Evolutionary conservation across 2,113 vertebrate genomes (phyloP).

Genomic region (Theristicus caerulescens): DNA sequence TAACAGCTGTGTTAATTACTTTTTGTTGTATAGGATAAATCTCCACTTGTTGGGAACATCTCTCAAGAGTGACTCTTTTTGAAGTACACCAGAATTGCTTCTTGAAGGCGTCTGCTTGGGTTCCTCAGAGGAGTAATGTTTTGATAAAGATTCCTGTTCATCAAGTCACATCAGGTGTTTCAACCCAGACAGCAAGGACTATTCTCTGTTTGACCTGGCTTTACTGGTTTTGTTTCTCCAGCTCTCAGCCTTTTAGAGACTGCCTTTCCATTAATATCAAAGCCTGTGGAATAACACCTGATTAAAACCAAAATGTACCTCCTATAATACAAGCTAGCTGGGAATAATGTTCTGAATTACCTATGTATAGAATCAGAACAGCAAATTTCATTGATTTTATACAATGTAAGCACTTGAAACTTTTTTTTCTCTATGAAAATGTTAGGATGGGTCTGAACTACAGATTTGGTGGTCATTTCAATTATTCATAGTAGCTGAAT

Average conservation of each 20-base stretch:
- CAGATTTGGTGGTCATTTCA: conserved; percentile 17
- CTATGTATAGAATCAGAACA: neutral
- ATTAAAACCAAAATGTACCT: neutral
- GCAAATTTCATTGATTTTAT: conserved; percentile 14
- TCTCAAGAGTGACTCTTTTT: neutral
- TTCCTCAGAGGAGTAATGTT: neutral
- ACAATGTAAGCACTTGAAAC: neutral
- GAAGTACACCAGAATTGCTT: neutral
- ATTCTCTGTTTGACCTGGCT: neutral
- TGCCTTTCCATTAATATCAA: conserved; percentile 6
- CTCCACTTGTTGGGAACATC: neutral
- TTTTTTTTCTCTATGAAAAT: neutral
- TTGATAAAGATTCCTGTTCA: neutral
- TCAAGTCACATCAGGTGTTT: neutral
- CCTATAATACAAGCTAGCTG: neutral
- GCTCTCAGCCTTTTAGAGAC: neutral
- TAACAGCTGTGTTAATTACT: neutral
- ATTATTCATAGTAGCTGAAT: conserved; percentile 32
- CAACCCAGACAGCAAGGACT: neutral
- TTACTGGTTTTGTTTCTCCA: neutral
- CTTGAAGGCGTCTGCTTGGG: neutral
- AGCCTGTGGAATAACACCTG: neutral
- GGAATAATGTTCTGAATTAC: neutral
- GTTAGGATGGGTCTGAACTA: neutral
- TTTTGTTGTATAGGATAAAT: neutral